Evolutionary conservation across 2,113 vertebrate species (phyloP).

Genomic region (Vulpes lagopus): DNA sequence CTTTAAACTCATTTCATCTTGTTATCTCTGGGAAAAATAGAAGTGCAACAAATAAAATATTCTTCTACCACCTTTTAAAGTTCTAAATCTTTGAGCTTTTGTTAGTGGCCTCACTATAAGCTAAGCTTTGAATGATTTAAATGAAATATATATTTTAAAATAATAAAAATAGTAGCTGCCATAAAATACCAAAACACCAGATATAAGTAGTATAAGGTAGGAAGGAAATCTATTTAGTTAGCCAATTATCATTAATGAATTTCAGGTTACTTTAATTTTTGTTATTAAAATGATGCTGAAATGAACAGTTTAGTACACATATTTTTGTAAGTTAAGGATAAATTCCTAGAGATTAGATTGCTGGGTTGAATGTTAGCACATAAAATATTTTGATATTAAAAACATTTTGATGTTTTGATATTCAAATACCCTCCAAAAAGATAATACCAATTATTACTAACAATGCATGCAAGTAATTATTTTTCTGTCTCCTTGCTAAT

Average conservation of each 20-base stretch:
- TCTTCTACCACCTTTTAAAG: background rate
- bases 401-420: background rate
- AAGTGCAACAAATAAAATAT: background rate
- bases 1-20: slow-evolving; percentile 32
- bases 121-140: slow-evolving; percentile 28
- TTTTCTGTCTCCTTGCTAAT: background rate
- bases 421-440: slow-evolving; percentile 15
- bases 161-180: background rate
- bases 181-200: background rate
- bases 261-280: slow-evolving; percentile 9
- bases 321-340: background rate
- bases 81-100: background rate
- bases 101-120: background rate
- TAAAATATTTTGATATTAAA: no score
- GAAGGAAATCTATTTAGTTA: background rate
- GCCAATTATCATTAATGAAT: background rate
- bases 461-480: background rate
- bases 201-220: background rate
- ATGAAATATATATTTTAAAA: background rate
- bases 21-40: background rate
- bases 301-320: background rate
- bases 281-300: slow-evolving; percentile 26
- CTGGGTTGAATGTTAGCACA: background rate
- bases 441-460: background rate
- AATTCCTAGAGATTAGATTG: background rate